Conservation (phyloP, 2,113 vertebrate genomes). For the Cyanoderma ruficeps region DNA sequence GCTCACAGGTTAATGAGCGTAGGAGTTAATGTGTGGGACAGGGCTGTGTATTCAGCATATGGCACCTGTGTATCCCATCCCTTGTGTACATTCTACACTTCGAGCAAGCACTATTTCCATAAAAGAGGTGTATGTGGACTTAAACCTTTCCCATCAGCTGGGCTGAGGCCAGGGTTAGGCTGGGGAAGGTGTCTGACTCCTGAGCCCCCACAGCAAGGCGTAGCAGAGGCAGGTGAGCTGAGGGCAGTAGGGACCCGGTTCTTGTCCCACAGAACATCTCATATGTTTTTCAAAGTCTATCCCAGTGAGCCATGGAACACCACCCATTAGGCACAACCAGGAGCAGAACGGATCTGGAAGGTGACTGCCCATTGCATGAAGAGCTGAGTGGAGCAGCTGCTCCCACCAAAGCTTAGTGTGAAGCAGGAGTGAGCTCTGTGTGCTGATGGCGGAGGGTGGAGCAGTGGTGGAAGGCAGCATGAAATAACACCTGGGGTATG, state of each 20-base stretch:
- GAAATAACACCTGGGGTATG: rapidly evolving
- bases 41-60: rapidly evolving
- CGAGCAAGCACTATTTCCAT: rapidly evolving
- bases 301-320: not conserved
- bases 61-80: too few species aligned
- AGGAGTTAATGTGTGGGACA: rapidly evolving
- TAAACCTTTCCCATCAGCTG: not conserved
- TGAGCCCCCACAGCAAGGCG: rapidly evolving
- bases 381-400: not conserved
- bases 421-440: not conserved
- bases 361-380: rapidly evolving
- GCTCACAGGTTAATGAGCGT: not conserved
- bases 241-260: rapidly evolving
- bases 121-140: rapidly evolving
- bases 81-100: rapidly evolving
- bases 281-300: not conserved
- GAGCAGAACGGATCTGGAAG: not conserved
- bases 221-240: not conserved
- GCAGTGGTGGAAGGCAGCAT: not conserved
- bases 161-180: not conserved
- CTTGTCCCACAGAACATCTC: not conserved
- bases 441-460: not conserved
- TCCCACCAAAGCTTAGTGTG: rapidly evolving
- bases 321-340: rapidly evolving
- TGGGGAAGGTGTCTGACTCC: rapidly evolving